phyloP scores from a whole-genome alignment of 1,140 invertebrate species.

The Bacillus rossius region DNA sequence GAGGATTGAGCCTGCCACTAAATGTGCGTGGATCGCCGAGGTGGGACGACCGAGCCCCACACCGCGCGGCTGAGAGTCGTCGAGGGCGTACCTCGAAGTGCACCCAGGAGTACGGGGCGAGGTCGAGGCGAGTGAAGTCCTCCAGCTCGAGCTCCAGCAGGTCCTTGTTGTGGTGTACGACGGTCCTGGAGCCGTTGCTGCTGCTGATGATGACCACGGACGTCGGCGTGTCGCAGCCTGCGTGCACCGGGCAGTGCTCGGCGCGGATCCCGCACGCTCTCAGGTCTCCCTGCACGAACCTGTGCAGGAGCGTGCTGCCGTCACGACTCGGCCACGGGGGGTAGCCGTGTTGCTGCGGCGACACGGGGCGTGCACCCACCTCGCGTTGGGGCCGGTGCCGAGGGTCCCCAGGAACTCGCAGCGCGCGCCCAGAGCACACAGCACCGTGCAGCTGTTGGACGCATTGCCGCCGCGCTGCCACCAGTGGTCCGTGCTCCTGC shows the following conservation, averaged over 20 bases:
- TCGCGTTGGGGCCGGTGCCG: neutral
- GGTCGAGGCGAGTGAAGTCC: slow-evolving; percentile 51
- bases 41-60: too few relatives aligned
- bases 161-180: slow-evolving; percentile 52
- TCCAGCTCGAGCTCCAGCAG: slow-evolving; percentile 53
- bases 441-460: slow-evolving; percentile 58
- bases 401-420: slow-evolving; percentile 55
- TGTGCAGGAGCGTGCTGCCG: too few relatives aligned
- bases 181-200: slow-evolving; percentile 51
- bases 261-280: slow-evolving; percentile 48
- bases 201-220: slow-evolving; percentile 48
- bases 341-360: too few relatives aligned
- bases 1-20: too few relatives aligned
- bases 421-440: slow-evolving; percentile 50
- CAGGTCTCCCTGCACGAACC: slow-evolving; percentile 50
- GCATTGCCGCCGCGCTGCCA: slow-evolving; percentile 67
- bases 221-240: slow-evolving; percentile 37
- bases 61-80: too few relatives aligned
- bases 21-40: too few relatives aligned
- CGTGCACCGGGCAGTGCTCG: slow-evolving; percentile 40
- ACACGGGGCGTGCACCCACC: too few relatives aligned
- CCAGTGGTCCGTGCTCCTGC: slow-evolving; percentile 18
- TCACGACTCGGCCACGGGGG: too few relatives aligned
- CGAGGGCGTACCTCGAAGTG: slow-evolving; percentile 59
- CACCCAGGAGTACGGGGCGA: slow-evolving; percentile 57